phyloP scores from a whole-genome alignment of 2,113 vertebrate genomes.

The Stictonetta naevosa region DNA sequence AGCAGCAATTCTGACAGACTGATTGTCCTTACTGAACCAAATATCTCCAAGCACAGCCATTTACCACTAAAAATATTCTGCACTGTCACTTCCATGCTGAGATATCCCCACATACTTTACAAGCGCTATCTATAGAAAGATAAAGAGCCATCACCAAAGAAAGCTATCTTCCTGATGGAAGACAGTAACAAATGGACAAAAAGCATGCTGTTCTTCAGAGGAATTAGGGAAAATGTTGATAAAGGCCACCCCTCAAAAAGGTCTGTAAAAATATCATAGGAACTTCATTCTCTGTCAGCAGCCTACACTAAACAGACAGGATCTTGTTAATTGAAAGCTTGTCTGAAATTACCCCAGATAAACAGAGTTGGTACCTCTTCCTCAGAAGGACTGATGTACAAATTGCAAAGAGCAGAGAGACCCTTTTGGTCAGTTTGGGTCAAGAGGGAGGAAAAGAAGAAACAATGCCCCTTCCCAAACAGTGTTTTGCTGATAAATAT shows the following conservation, averaged over 20 bases:
- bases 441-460: background rate
- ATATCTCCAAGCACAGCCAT: background rate
- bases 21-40: background rate
- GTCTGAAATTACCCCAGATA: background rate
- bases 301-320: background rate
- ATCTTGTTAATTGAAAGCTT: background rate
- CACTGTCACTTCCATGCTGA: background rate
- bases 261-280: background rate
- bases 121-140: background rate
- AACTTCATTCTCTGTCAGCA: background rate
- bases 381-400: background rate
- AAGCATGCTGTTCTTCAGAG: background rate
- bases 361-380: background rate
- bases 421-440: background rate
- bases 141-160: background rate
- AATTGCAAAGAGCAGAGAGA: background rate
- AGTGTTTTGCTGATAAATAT: background rate
- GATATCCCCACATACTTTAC: background rate
- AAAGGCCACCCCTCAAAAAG: background rate
- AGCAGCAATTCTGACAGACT: background rate
- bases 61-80: constrained; percentile 21
- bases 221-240: background rate
- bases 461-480: background rate
- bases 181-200: background rate
- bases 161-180: constrained; percentile 9